A percentile compares a stretch with the other conserved stretches of the same genome.
Conservation (phyloP, 2,797 vertebrate genomes). For the Chiloscyllium punctatum region DNA sequence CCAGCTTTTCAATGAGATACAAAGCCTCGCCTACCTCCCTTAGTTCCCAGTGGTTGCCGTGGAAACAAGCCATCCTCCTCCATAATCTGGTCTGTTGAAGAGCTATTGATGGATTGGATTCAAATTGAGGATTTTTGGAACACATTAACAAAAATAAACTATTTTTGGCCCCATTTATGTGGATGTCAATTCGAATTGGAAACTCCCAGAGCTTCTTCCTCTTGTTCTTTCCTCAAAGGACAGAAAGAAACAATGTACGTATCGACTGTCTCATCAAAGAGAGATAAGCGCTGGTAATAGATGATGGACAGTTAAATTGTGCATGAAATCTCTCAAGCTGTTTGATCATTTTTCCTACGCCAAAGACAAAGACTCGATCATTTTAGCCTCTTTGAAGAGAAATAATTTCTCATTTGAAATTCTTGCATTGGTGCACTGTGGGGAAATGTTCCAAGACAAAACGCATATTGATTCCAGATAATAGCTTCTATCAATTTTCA, state of each 20-base stretch:
- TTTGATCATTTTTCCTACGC: background rate
- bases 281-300: background rate
- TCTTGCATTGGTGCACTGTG: background rate
- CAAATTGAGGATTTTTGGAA: background rate
- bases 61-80: background rate
- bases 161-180: background rate
- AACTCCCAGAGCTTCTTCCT: background rate
- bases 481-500: background rate
- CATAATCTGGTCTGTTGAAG: background rate
- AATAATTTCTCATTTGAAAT: background rate
- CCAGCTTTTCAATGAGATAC: background rate
- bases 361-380: background rate
- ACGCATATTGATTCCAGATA: background rate
- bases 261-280: background rate
- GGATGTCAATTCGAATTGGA: background rate
- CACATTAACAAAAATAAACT: background rate
- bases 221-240: background rate
- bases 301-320: conserved; percentile 29
- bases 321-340: conserved; percentile 24
- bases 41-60: background rate
- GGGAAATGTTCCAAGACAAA: background rate
- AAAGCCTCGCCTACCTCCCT: background rate
- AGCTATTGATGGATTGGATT: background rate
- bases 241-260: background rate
- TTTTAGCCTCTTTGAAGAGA: background rate